phyloP scores from a whole-genome alignment of 1,140 invertebrate species.

The Lepidostoma basale region DNA sequence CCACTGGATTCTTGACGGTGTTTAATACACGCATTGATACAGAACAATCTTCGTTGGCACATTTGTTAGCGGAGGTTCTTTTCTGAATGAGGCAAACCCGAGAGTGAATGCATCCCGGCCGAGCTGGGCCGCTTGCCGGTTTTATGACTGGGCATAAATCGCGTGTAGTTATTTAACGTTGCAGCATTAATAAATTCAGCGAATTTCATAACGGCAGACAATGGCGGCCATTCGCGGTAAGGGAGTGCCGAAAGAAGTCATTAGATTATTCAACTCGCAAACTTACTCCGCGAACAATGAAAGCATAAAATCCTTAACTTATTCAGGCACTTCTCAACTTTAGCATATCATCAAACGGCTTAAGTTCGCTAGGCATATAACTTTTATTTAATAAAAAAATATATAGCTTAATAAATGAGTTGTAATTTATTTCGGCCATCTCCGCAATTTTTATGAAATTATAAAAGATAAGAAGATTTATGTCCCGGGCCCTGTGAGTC shows the following conservation, averaged over 20 bases:
- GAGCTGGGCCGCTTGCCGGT: background rate
- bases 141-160: constrained; percentile 10
- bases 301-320: background rate
- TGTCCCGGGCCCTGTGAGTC: background rate
- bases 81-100: too few relatives aligned
- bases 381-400: background rate
- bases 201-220: constrained; percentile 22
- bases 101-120: too few relatives aligned
- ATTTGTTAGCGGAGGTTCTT: too few relatives aligned
- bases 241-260: constrained; percentile 22
- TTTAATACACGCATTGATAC: too few relatives aligned
- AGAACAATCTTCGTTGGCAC: too few relatives aligned
- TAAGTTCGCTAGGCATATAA: background rate
- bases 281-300: constrained; percentile 20
- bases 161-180: constrained; percentile 12
- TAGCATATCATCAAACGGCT: background rate
- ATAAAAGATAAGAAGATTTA: background rate
- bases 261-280: constrained; percentile 18
- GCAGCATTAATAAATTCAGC: constrained; percentile 20
- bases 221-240: constrained; percentile 13
- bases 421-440: too few relatives aligned
- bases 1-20: too few relatives aligned
- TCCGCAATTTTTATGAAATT: background rate
- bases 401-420: too few relatives aligned
- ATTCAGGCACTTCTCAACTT: background rate